Evolutionary conservation across 2,113 vertebrate genomes (phyloP).

Genomic region (Varanus komodoensis): DNA sequence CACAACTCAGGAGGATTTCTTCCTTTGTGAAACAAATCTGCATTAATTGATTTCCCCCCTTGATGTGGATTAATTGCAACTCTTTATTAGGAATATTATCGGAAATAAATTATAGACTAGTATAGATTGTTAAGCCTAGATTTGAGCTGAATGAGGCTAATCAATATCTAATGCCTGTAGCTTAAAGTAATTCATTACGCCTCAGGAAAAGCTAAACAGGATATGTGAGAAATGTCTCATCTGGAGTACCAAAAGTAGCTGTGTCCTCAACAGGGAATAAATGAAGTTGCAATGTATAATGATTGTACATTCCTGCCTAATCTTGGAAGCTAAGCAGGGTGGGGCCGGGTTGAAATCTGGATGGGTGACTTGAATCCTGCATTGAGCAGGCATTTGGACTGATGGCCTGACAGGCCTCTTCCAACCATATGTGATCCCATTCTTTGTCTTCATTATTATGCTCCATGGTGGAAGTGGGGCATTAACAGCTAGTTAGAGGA

Average conservation of each 20-base stretch:
- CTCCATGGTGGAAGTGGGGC: accelerated
- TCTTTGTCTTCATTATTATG: background rate
- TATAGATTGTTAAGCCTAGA: slow-evolving; percentile 72
- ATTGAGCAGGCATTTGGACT: no score
- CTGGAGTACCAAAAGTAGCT: slow-evolving; percentile 58
- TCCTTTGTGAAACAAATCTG: slow-evolving; percentile 77
- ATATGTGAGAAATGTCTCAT: slow-evolving; percentile 71
- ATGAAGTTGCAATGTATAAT: slow-evolving; percentile 43
- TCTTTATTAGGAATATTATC: slow-evolving; percentile 73
- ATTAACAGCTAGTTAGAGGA: background rate
- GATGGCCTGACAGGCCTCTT: no score
- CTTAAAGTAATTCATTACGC: slow-evolving; percentile 68
- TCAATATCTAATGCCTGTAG: slow-evolving; percentile 70
- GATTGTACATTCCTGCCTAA: background rate
- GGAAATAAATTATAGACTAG: slow-evolving; percentile 63
- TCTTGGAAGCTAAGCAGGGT: no score
- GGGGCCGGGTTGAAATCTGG: no score
- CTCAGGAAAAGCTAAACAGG: slow-evolving; percentile 63
- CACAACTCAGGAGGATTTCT: slow-evolving; percentile 70
- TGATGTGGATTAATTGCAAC: slow-evolving; percentile 75
- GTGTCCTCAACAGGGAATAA: slow-evolving; percentile 55
- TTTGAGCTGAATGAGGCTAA: slow-evolving; percentile 71
- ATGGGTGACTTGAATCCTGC: no score
- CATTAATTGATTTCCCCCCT: slow-evolving; percentile 76
- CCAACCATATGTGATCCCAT: slow-evolving; percentile 28